Evolutionary conservation across 2,888 invertebrate species (phyloP).

Genomic region (Phyllotreta striolata): DNA sequence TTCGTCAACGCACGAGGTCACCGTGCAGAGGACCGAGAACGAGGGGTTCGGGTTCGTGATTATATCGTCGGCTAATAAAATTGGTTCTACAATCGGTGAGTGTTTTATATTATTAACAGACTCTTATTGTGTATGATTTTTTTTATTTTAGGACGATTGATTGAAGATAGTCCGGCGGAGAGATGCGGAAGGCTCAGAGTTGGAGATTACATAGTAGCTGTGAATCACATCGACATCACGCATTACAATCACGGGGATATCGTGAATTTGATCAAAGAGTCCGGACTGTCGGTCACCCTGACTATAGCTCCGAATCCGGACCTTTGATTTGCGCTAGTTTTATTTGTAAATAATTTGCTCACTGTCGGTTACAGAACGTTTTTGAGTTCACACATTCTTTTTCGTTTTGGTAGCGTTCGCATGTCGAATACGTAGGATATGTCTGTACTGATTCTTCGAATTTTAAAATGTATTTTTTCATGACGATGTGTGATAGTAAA

Average conservation of each 20-base stretch:
- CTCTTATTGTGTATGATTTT: neutral
- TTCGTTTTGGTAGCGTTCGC: too few relatives aligned
- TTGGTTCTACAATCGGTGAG: conserved; percentile 86
- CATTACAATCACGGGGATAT: conserved; percentile 95
- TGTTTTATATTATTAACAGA: conserved; percentile 17
- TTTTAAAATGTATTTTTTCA: too few relatives aligned
- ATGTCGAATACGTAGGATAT: too few relatives aligned
- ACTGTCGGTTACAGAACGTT: too few relatives aligned
- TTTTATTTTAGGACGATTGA: conserved; percentile 80
- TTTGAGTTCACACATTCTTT: too few relatives aligned
- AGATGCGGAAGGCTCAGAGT: conserved; percentile 89
- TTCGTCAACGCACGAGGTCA: conserved; percentile 87
- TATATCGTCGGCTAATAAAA: conserved; percentile 92
- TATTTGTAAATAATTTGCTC: neutral
- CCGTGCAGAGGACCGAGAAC: conserved; percentile 86
- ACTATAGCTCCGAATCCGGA: conserved; percentile 76
- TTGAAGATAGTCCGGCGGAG: conserved; percentile 95
- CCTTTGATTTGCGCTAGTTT: conserved; percentile 48
- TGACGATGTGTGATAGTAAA: too few relatives aligned
- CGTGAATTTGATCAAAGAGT: conserved; percentile 96
- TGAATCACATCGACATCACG: conserved; percentile 91
- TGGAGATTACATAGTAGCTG: conserved; percentile 95
- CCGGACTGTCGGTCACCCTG: conserved; percentile 88
- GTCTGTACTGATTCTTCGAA: too few relatives aligned
- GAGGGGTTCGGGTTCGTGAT: conserved; percentile 99